Percentiles rank a stretch among this genome's conserved stretches.
Conservation (phyloP, 2,797 vertebrate species). For the Eptatretus atami region DNA sequence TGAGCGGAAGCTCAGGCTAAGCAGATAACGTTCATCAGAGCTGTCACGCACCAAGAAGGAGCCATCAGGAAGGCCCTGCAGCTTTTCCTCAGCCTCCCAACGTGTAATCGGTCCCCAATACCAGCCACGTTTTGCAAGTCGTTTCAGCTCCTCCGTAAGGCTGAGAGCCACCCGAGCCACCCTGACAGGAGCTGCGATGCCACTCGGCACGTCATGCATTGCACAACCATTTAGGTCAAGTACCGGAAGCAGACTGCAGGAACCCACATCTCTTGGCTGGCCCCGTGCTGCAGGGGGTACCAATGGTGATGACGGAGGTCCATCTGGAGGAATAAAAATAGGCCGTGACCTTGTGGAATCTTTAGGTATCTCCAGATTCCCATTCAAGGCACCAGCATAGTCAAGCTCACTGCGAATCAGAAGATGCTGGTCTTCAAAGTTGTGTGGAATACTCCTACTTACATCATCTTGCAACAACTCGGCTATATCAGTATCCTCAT, state of each 20-base stretch:
- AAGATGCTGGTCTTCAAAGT: background rate
- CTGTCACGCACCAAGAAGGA: constrained; percentile 89
- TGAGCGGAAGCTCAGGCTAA: constrained; percentile 89
- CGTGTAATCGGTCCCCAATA: constrained; percentile 98
- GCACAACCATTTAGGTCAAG: constrained; percentile 47
- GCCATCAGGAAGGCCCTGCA: constrained; percentile 55
- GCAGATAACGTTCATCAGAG: constrained; percentile 77
- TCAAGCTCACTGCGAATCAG: background rate
- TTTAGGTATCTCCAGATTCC: background rate
- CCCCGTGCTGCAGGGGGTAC: constrained; percentile 44
- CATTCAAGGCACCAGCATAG: constrained; percentile 4
- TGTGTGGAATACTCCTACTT: background rate
- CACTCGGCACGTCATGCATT: constrained; percentile 79
- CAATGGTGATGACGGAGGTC: constrained; percentile 47
- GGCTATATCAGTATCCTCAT: background rate
- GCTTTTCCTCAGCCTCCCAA: constrained; percentile 90
- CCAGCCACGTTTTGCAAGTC: constrained; percentile 84
- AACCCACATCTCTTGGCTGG: constrained; percentile 50
- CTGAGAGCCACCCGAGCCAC: constrained; percentile 72
- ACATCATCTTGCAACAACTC: background rate
- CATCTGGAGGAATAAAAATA: constrained; percentile 1
- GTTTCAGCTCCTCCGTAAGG: constrained; percentile 85
- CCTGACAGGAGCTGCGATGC: constrained; percentile 63
- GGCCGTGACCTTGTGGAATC: background rate
- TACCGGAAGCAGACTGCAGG: constrained; percentile 33